phyloP scores from a whole-genome alignment of 2,797 vertebrate genomes.

The Enteromius unitaeniatus region DNA sequence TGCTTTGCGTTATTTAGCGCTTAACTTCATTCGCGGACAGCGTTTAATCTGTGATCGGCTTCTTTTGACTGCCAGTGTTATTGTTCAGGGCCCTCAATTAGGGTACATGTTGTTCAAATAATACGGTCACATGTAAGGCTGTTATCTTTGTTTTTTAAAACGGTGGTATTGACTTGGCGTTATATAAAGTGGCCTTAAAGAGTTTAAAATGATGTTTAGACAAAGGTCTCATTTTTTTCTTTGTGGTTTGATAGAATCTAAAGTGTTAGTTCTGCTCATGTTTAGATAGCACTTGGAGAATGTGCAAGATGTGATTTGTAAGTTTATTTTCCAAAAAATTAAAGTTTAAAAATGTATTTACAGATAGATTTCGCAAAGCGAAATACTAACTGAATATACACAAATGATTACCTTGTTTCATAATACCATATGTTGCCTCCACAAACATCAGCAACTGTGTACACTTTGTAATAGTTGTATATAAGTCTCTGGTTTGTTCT shows the following conservation, averaged over 20 bases:
- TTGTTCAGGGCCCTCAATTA: conserved; percentile 25
- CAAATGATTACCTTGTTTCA: neutral
- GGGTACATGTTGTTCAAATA: conserved; percentile 25
- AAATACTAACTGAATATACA: neutral
- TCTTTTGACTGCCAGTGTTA: conserved; percentile 24
- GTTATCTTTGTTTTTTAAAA: conserved; percentile 11
- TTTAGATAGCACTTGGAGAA: neutral
- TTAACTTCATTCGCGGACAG: conserved; percentile 20
- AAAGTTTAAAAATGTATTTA: neutral
- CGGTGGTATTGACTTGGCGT: neutral
- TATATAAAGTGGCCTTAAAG: conserved; percentile 1
- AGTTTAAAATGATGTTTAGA: conserved; percentile 4
- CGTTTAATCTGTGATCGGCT: conserved; percentile 24
- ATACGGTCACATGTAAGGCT: conserved; percentile 22
- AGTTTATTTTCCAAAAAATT: neutral
- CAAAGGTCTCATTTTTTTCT: neutral
- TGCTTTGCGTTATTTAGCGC: conserved; percentile 43
- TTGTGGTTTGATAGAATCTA: neutral
- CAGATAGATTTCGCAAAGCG: neutral
- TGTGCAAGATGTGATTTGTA: neutral
- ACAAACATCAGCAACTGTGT: neutral
- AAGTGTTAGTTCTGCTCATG: neutral
- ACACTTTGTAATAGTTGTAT: neutral
- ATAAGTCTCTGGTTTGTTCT: neutral
- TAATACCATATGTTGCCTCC: neutral